A percentile compares a stretch with the other conserved stretches of the same genome.
These are phyloP conservation scores for Cetonia aurata DNA, from an alignment of 2,888 invertebrate genomes.

Conservation along the genomic window DNA sequence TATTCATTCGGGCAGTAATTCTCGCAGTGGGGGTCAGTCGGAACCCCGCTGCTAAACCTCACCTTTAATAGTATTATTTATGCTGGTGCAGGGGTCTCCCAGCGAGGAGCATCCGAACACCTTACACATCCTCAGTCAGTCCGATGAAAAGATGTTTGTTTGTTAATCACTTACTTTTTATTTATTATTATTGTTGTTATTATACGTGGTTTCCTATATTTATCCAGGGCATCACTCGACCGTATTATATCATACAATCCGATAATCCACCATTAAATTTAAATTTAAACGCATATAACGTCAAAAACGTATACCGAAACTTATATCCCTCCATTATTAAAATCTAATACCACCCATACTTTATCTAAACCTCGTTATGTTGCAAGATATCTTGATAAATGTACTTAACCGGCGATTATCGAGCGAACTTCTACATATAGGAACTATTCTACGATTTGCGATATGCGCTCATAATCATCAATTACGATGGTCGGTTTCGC, in stretches of 20 bases:
- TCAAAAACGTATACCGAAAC: too few relatives aligned
- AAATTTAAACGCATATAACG: too few relatives aligned
- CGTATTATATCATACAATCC: neutral
- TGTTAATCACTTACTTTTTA: slow-evolving; percentile 54
- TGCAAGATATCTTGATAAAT: slow-evolving; percentile 26
- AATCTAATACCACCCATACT: neutral
- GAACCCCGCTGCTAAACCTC: slow-evolving; percentile 67
- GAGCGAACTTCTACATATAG: neutral
- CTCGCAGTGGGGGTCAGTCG: slow-evolving; percentile 64
- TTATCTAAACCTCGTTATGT: neutral
- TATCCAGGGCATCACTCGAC: slow-evolving; percentile 5
- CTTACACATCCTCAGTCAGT: slow-evolving; percentile 55
- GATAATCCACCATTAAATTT: too few relatives aligned
- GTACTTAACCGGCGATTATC: slow-evolving; percentile 6
- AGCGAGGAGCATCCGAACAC: slow-evolving; percentile 55
- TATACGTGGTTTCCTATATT: slow-evolving; percentile 35
- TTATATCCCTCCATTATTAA: neutral
- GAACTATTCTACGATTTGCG: slow-evolving; percentile 1
- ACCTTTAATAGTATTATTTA: slow-evolving; percentile 69
- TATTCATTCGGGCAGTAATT: slow-evolving; percentile 68
- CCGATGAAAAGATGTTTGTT: slow-evolving; percentile 57
- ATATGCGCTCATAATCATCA: slow-evolving; percentile 2
- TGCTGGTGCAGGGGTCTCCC: slow-evolving; percentile 62
- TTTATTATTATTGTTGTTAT: slow-evolving; percentile 51
- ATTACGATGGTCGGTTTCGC: neutral